Base-by-base conservation (phyloP, 2,113 vertebrate species). In the Astatotilapia flaviijosephi region DNA sequence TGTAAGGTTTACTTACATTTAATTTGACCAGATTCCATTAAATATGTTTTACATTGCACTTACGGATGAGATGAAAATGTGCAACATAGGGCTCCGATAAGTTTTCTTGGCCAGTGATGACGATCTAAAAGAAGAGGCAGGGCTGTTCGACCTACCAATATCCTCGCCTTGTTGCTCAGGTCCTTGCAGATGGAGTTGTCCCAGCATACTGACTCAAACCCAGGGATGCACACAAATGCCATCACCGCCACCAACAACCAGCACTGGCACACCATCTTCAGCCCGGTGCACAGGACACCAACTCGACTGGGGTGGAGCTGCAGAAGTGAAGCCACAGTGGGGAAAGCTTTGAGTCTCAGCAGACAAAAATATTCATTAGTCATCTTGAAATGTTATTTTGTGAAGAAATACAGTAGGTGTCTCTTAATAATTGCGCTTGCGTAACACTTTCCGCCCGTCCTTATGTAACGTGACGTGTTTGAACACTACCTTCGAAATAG, bases 141-240 rank as follows among this genome's bases (percentile, higher is more conserved):
- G 35, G 33, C 21, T 4, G 14, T 19, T 40, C 2, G 19, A 92
- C 97, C 85, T 94, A 99, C 98, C 97, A 94, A 55, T 70, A 96
- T 56, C 10, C 94, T 93, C 1, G 86, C 94, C 54, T 95, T 94
- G 4, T 93, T 95, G 90, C 79, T 92, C 55, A 97, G 92, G 37
- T 97, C 94, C 42, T 89, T 93, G 92, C 97, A 98, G 33, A 89
- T 82, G 37, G 90, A 73, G 80, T 88, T 93, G 13, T 97, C 95
- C 95, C 91, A 93, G 87, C 97, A 98, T 26, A 88, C 92, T 3
- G 93, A 90, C 1, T 89, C 91, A 9, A 93, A 95, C 12, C 87
- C 53, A 1, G 95, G 93, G 21, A 89, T 79, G 45, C 95, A 96
- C 82, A 87, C 81, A 3, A 89, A 95, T 33, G 97, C 92, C 85